Evolutionary conservation across 2,797 vertebrate genomes (phyloP).

Genomic region (Onychomys arenicola): DNA sequence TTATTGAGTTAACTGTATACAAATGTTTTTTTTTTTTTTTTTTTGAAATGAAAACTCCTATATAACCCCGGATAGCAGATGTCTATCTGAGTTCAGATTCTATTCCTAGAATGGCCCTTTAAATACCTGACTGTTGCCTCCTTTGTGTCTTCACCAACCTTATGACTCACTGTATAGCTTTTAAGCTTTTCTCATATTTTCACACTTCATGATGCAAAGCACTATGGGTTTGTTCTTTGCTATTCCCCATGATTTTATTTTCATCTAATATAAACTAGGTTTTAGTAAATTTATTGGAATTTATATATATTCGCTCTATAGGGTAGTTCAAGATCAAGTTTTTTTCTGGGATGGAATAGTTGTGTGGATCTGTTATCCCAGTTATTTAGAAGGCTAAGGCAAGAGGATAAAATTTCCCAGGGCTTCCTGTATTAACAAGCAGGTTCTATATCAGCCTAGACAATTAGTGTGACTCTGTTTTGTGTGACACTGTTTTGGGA

Average conservation of each 20-base stretch:
- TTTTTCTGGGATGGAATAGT: background rate
- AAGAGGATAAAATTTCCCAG: background rate
- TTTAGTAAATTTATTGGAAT: conserved; percentile 12
- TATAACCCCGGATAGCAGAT: background rate
- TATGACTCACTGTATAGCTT: background rate
- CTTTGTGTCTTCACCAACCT: background rate
- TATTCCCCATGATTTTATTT: background rate
- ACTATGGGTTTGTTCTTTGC: background rate
- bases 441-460: background rate
- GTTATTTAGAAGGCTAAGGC: background rate
- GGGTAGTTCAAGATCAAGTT: background rate
- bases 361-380: background rate
- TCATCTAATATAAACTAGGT: background rate
- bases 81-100: background rate
- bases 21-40: background rate
- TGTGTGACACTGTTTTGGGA: background rate
- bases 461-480: background rate
- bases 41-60: background rate
- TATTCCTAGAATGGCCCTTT: background rate
- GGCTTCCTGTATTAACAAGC: background rate
- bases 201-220: background rate
- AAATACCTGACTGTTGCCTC: background rate
- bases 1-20: background rate
- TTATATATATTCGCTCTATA: background rate
- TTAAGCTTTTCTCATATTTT: background rate